Evolutionary conservation across 1,140 invertebrate genomes (phyloP).

Genomic region (Drosophila kanapiae): DNA sequence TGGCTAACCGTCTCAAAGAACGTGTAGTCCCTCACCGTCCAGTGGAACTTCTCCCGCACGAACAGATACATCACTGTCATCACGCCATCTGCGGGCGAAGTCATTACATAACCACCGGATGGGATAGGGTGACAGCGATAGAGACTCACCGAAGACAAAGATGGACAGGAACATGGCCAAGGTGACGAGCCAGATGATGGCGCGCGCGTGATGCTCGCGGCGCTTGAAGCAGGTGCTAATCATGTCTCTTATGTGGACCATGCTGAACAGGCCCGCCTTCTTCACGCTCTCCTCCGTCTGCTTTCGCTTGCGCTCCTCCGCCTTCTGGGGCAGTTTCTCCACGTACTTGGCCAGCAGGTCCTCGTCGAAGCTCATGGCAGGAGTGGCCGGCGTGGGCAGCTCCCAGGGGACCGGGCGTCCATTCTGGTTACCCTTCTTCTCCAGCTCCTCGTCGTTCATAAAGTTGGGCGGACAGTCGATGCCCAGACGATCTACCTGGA

Average conservation of each 20-base stretch:
- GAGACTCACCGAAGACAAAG: constrained; percentile 85
- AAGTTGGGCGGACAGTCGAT: constrained; percentile 67
- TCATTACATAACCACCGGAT: not conserved
- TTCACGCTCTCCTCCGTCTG: constrained; percentile 35
- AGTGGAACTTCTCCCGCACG: constrained; percentile 88
- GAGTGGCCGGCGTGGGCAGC: constrained; percentile 63
- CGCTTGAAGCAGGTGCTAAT: constrained; percentile 87
- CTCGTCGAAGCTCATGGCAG: constrained; percentile 68
- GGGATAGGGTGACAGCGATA: constrained; percentile 33
- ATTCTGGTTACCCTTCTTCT: constrained; percentile 3
- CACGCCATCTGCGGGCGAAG: constrained; percentile 63
- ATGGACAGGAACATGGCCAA: constrained; percentile 87
- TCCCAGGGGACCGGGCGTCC: not conserved
- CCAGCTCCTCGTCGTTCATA: constrained; percentile 19
- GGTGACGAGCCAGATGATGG: constrained; percentile 88
- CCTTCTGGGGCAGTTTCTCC: constrained; percentile 61
- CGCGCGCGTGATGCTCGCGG: constrained; percentile 87
- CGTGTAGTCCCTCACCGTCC: constrained; percentile 88
- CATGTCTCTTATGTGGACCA: constrained; percentile 87
- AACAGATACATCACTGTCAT: constrained; percentile 88
- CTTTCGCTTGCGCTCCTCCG: constrained; percentile 21
- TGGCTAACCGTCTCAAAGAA: constrained; percentile 86
- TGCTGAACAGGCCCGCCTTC: constrained; percentile 86
- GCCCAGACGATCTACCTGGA: constrained; percentile 55
- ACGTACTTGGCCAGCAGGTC: constrained; percentile 72